Conservation (phyloP, 1,140 invertebrate genomes). For the Drosophila gunungcola region DNA sequence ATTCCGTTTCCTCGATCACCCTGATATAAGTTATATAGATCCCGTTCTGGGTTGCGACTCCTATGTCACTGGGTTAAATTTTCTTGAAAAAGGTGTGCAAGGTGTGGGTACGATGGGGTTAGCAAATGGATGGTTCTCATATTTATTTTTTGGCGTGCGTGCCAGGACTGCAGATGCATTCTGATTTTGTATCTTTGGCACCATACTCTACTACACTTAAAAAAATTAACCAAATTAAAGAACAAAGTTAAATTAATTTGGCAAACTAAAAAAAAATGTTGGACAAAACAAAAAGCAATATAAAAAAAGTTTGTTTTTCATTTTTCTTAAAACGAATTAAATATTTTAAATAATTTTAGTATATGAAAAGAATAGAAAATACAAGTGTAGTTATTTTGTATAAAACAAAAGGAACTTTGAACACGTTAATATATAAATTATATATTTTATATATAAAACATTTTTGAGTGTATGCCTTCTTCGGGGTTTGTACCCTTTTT, state of each 20-base stretch:
- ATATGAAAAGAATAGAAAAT: too few relatives aligned
- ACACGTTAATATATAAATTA: too few relatives aligned
- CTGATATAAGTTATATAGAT: not conserved
- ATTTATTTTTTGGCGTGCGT: constrained; percentile 63
- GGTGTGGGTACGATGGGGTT: constrained; percentile 58
- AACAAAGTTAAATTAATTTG: too few relatives aligned
- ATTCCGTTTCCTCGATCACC: constrained; percentile 25
- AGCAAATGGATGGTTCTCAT: constrained; percentile 40
- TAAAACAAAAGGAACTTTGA: too few relatives aligned
- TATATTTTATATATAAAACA: not conserved
- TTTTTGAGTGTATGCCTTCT: not conserved
- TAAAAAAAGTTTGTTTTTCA: too few relatives aligned
- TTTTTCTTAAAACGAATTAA: too few relatives aligned
- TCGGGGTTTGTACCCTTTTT: constrained; percentile 39
- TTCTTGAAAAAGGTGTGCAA: constrained; percentile 11
- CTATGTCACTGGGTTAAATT: constrained; percentile 34
- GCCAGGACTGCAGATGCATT: constrained; percentile 65
- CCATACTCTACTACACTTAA: not conserved
- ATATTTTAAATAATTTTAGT: too few relatives aligned
- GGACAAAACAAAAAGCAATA: too few relatives aligned
- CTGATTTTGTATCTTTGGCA: constrained; percentile 39
- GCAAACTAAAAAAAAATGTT: too few relatives aligned
- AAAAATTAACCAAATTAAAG: not conserved
- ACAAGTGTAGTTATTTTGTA: too few relatives aligned
- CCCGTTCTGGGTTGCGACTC: constrained; percentile 5